Evolutionary conservation across 2,888 invertebrate genomes (phyloP), one percentile per base, ranked within the genome.

Genomic region (Hypena proboscidalis): DNA sequence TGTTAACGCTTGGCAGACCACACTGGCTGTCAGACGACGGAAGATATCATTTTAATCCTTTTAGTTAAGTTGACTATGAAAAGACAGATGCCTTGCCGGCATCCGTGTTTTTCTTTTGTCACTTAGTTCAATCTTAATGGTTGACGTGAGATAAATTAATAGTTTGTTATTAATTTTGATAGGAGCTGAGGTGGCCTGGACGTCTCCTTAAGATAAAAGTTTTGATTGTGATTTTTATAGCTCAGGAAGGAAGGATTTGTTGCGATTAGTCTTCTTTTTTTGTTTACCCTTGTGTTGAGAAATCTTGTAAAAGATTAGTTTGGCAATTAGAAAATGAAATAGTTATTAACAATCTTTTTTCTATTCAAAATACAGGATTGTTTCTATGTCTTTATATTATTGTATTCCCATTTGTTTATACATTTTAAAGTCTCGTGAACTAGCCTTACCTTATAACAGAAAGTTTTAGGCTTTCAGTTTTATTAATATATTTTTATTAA

Each of bases 21-120:
- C 90, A 90, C 89, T 85, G 85, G 77, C 75, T 85, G 90, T 82
- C 81, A 83, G 83, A 80, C 78, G 83, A 82, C 86, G 88, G 88
- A 90, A 89, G 89, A 85, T 88, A 89, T 90, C 85, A 87, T 90
- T 90, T 87, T 90, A 90, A 90, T 90, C 90, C 90, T 88, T 90
- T 90, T 90, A 90, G 88, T 85, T 88, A 89, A 90, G 90, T 90
- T 90, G 88, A 80, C 87, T 88, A 88, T 90, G 85, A 88, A 87
- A 85, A 80, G 88, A 86, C 86, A 86, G 85, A 88, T 85, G 85
- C 85, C 74, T 81, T 73, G 71, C 66, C 71, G 80, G 77, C 77
- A 75, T 78, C 80, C 77, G 74, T 80, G 80, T 80, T 77, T 83
- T 82, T 81, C 85, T 85, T 88, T 85, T 85, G 80, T 82, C 78